A percentile compares a stretch with the other conserved stretches of the same genome.
These are phyloP conservation scores for Acleris holmiana DNA, from an alignment of 2,888 invertebrate species.

Conservation along the genomic window DNA sequence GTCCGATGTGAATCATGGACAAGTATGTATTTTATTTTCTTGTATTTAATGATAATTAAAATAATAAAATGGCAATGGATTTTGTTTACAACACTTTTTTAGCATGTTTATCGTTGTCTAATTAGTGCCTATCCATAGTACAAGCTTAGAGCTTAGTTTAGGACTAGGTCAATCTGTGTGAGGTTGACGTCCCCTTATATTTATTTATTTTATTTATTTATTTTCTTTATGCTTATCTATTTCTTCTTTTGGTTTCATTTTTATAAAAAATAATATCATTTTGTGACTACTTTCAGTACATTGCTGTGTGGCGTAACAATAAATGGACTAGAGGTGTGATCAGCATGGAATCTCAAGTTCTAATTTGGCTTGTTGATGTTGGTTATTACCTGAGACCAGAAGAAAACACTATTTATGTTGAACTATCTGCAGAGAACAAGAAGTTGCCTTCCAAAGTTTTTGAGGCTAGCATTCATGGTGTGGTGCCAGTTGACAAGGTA, in stretches of 20 bases:
- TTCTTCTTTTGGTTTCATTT: too few species aligned
- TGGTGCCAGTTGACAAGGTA: slow-evolving; percentile 60
- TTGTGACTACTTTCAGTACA: slow-evolving; percentile 52
- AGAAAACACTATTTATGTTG: slow-evolving; percentile 51
- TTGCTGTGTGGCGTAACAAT: slow-evolving; percentile 59
- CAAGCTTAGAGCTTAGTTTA: background rate
- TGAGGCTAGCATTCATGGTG: slow-evolving; percentile 67
- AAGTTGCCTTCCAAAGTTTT: slow-evolving; percentile 61
- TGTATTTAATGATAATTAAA: too few species aligned
- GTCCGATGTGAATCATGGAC: slow-evolving; percentile 53
- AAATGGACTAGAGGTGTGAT: slow-evolving; percentile 62
- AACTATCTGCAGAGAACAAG: slow-evolving; percentile 53
- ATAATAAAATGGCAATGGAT: too few species aligned
- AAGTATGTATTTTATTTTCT: slow-evolving; percentile 48
- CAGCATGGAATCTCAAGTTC: slow-evolving; percentile 52
- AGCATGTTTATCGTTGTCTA: too few species aligned
- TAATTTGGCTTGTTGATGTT: slow-evolving; percentile 64
- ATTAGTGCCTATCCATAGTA: background rate
- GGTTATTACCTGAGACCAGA: slow-evolving; percentile 54
- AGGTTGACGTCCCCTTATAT: too few species aligned
- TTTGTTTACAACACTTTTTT: too few species aligned
- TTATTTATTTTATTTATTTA: too few species aligned
- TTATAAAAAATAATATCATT: too few species aligned
- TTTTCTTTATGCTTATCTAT: background rate
- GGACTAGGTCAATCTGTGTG: too few species aligned